Evolutionary conservation across 2,797 vertebrate species (phyloP).

Genomic region (Garrulus glandarius): DNA sequence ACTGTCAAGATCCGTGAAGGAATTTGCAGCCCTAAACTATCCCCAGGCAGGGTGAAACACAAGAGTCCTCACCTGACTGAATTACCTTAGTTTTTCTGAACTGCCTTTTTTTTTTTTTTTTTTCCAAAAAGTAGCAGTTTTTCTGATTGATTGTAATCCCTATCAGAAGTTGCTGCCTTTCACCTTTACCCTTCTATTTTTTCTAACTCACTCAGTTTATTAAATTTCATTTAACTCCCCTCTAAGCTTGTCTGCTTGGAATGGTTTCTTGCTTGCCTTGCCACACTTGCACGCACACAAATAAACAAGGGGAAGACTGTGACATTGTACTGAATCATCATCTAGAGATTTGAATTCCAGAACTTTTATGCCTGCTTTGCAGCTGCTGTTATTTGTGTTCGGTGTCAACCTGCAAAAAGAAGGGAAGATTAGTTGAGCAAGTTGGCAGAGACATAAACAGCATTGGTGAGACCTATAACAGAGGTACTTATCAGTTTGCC

Average conservation of each 20-base stretch:
- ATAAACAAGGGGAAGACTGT: not conserved
- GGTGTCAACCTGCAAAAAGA: not conserved
- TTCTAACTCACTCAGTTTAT: not conserved
- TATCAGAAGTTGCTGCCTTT: not conserved
- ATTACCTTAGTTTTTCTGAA: not conserved
- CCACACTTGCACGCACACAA: not conserved
- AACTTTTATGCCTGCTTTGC: constrained; percentile 29
- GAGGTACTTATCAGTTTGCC: not conserved
- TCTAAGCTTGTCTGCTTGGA: not conserved
- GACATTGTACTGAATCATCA: not conserved
- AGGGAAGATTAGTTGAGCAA: constrained; percentile 20
- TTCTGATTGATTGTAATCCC: not conserved
- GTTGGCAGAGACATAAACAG: not conserved
- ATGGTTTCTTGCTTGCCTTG: not conserved
- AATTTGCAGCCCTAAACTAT: not conserved
- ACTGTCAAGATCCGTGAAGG: not conserved
- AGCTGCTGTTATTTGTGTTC: constrained; percentile 30
- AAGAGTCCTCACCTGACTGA: not conserved
- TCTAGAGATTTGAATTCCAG: constrained; percentile 25
- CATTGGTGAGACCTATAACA: not conserved
- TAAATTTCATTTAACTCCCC: constrained; percentile 13
- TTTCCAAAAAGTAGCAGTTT: not conserved
- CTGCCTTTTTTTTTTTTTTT: not conserved
- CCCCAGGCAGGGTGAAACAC: not conserved
- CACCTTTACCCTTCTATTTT: not conserved